Percentiles rank a stretch among this genome's conserved stretches.
phyloP scores from a whole-genome alignment of 2,797 vertebrate genomes.

The Labroides dimidiatus region DNA sequence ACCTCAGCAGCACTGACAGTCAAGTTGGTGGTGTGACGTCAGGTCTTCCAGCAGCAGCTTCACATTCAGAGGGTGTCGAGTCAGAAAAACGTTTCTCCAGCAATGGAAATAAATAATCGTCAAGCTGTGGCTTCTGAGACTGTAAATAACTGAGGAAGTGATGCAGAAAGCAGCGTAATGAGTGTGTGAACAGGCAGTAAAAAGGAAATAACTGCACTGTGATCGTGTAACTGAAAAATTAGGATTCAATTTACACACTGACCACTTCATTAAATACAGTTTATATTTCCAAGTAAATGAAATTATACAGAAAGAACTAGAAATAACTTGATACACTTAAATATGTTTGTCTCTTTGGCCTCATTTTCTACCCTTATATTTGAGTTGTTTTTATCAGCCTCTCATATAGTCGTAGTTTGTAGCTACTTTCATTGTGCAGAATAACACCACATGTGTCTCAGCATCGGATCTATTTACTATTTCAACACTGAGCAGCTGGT shows the following conservation, averaged over 20 bases:
- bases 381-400: too few species aligned
- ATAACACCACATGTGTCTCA: too few species aligned
- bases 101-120: constrained; percentile 36
- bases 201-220: constrained; percentile 34
- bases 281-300: constrained; percentile 1
- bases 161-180: constrained; percentile 49
- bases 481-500: too few species aligned
- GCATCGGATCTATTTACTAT: too few species aligned
- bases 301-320: too few species aligned
- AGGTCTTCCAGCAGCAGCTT: constrained; percentile 26
- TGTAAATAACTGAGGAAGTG: constrained; percentile 39
- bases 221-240: constrained; percentile 10
- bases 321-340: too few species aligned
- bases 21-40: constrained; percentile 10
- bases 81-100: constrained; percentile 30
- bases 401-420: too few species aligned
- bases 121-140: not conserved
- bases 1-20: constrained; percentile 32
- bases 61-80: constrained; percentile 33
- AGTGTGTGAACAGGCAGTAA: constrained; percentile 34
- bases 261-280: not conserved
- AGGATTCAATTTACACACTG: too few species aligned
- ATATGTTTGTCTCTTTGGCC: too few species aligned
- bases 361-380: too few species aligned
- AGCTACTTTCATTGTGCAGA: too few species aligned